Percentiles rank a stretch among this genome's conserved stretches.
phyloP scores from a whole-genome alignment of 2,888 invertebrate genomes.

The Pedicia rivosa region DNA sequence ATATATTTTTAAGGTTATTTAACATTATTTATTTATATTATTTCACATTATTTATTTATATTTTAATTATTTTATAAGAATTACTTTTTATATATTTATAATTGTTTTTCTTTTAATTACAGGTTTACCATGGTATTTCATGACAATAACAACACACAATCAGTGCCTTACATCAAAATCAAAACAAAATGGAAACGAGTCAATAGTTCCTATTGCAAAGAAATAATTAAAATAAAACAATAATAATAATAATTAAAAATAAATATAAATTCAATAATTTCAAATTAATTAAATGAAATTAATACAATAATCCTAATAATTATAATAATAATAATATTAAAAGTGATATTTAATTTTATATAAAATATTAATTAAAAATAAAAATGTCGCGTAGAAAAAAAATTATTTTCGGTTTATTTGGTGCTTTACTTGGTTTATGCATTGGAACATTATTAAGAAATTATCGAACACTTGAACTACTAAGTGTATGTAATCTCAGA shows the following conservation, averaged over 20 bases:
- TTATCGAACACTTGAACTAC: constrained; percentile 28
- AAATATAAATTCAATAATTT: neutral
- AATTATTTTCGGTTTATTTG: constrained; percentile 27
- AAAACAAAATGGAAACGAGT: neutral
- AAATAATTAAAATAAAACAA: constrained; percentile 4
- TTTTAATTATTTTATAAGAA: too few species aligned
- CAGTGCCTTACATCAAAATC: constrained; percentile 1
- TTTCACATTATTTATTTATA: too few species aligned
- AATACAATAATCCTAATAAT: too few species aligned
- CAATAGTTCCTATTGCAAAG: constrained; percentile 5
- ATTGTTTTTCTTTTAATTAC: neutral
- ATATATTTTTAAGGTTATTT: too few species aligned
- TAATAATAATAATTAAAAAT: neutral
- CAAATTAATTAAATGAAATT: neutral
- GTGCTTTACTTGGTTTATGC: constrained; percentile 27
- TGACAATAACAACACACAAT: constrained; percentile 1
- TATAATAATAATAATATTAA: too few species aligned
- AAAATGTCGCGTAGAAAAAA: constrained; percentile 28
- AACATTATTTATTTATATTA: too few species aligned
- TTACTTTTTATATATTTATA: neutral
- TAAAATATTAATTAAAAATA: too few species aligned
- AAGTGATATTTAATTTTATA: too few species aligned
- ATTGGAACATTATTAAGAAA: constrained; percentile 30
- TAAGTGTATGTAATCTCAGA: constrained; percentile 25
- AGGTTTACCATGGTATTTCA: constrained; percentile 5